These are phyloP conservation scores for Pyrochroa serraticornis DNA, from an alignment of 2,888 invertebrate species.

Conservation along the genomic window DNA sequence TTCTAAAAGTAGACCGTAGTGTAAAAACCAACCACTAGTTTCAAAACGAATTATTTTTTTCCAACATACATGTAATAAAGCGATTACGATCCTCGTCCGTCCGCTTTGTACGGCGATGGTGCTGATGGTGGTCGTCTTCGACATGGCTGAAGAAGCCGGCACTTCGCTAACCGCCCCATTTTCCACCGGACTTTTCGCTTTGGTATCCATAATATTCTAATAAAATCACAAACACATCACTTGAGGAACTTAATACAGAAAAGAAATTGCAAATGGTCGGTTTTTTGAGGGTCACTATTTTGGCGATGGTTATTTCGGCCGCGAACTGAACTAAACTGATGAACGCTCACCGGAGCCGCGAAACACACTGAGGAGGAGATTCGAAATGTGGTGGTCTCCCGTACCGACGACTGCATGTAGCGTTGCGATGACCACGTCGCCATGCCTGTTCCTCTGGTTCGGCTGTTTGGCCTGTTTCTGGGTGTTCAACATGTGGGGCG, in stretches of 20 bases:
- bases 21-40: slow-evolving; percentile 1
- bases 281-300: no score
- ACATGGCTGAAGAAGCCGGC: slow-evolving; percentile 47
- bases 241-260: neutral
- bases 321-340: no score
- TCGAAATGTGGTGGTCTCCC: slow-evolving; percentile 39
- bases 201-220: slow-evolving; percentile 36
- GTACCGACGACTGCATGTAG: no score
- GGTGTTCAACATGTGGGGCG: slow-evolving; percentile 29
- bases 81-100: slow-evolving; percentile 84
- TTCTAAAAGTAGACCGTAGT: neutral
- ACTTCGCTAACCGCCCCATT: slow-evolving; percentile 35
- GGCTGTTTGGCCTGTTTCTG: slow-evolving; percentile 19
- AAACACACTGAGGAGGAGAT: slow-evolving; percentile 51
- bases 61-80: slow-evolving; percentile 83
- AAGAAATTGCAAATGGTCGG: no score
- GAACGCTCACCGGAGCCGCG: slow-evolving; percentile 50
- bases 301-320: no score
- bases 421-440: slow-evolving; percentile 51
- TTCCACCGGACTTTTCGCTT: slow-evolving; percentile 39
- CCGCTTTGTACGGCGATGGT: slow-evolving; percentile 91
- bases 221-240: slow-evolving; percentile 23
- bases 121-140: slow-evolving; percentile 81
- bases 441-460: slow-evolving; percentile 35
- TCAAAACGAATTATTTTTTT: neutral